A percentile compares a stretch with the other conserved stretches of the same genome.
phyloP scores from a whole-genome alignment of 2,888 invertebrate genomes.

The Euplagia quadripunctaria region DNA sequence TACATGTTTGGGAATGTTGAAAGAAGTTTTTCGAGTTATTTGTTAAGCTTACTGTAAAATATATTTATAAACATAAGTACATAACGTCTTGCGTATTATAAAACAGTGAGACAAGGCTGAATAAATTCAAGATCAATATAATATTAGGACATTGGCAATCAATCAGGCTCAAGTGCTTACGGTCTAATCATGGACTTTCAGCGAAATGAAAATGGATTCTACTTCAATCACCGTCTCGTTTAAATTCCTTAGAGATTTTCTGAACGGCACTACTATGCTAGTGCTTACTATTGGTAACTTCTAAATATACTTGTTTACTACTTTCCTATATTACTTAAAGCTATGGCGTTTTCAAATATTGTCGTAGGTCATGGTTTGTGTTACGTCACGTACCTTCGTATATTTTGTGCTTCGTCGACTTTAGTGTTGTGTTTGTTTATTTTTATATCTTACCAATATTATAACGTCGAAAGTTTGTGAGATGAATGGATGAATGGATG shows the following conservation, averaged over 20 bases:
- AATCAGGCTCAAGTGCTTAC: not conserved
- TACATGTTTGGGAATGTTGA: too few relatives aligned
- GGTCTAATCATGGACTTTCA: not conserved
- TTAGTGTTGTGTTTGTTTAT: too few relatives aligned
- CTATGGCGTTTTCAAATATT: not conserved
- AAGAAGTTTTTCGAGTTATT: too few relatives aligned
- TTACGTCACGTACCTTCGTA: too few relatives aligned
- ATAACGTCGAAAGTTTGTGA: too few relatives aligned
- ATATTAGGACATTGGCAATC: not conserved
- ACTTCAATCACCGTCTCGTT: slow-evolving; percentile 1
- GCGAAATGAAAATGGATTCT: slow-evolving; percentile 1
- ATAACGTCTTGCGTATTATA: not conserved
- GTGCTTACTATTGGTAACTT: not conserved
- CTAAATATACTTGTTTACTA: not conserved
- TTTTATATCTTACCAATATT: too few relatives aligned
- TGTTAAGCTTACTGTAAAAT: too few relatives aligned
- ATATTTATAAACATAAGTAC: too few relatives aligned
- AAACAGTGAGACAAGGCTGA: not conserved
- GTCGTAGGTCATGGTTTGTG: not conserved
- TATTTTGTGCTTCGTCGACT: too few relatives aligned
- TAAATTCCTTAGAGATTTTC: not conserved
- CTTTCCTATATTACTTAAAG: not conserved
- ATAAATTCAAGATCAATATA: not conserved
- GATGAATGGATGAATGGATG: too few relatives aligned
- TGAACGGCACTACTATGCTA: not conserved